phyloP scores from a whole-genome alignment of 1,140 invertebrate species.

The Myzus persicae region DNA sequence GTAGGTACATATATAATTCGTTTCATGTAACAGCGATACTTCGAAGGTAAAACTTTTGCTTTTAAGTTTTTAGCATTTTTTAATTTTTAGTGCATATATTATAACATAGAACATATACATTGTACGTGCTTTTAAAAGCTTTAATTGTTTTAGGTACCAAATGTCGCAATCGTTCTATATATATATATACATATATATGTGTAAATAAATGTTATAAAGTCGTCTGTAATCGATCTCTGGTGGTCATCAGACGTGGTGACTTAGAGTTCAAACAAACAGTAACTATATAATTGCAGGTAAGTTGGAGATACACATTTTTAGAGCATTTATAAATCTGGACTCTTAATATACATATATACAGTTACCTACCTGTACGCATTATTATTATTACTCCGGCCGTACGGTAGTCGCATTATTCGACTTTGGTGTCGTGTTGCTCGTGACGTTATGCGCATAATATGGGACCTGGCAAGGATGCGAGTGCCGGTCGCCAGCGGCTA shows the following conservation, averaged over 20 bases:
- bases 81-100: neutral
- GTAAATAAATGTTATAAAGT: too few species aligned
- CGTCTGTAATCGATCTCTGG: too few species aligned
- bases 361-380: neutral
- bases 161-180: too few species aligned
- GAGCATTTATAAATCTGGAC: neutral
- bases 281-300: too few species aligned
- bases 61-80: neutral
- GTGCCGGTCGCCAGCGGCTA: neutral
- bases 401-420: neutral
- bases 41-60: too few species aligned
- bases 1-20: too few species aligned
- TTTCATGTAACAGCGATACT: too few species aligned
- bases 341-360: neutral
- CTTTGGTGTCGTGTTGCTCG: neutral
- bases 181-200: too few species aligned
- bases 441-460: neutral
- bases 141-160: neutral
- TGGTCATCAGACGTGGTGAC: too few species aligned
- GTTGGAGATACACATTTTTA: too few species aligned
- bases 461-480: neutral
- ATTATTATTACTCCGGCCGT: neutral
- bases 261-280: too few species aligned
- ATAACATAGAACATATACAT: neutral
- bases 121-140: neutral